Evolutionary conservation across 2,797 vertebrate species (phyloP).

Genomic region (Tapirus indicus): DNA sequence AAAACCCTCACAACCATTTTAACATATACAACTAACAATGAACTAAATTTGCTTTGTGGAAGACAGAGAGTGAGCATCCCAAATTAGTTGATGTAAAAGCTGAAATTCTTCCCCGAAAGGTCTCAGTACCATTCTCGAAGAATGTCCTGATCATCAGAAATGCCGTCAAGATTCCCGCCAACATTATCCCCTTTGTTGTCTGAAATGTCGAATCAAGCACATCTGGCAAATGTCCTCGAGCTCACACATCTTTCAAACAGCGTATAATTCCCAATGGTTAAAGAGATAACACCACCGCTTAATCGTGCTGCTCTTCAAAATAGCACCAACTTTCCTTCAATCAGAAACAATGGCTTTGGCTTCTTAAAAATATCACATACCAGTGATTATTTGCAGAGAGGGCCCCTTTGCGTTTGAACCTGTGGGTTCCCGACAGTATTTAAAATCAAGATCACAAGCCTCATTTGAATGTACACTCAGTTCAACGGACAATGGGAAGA

Average conservation of each 20-base stretch:
- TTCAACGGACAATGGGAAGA: neutral
- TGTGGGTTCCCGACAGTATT: slow-evolving; percentile 76
- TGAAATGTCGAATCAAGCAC: slow-evolving; percentile 91
- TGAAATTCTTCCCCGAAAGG: slow-evolving; percentile 88
- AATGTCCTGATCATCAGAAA: slow-evolving; percentile 92
- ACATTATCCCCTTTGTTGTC: slow-evolving; percentile 92
- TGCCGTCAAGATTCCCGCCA: slow-evolving; percentile 91
- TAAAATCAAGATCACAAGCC: slow-evolving; percentile 58
- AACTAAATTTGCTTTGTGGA: slow-evolving; percentile 90
- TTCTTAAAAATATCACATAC: slow-evolving; percentile 87
- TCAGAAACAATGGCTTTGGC: slow-evolving; percentile 89
- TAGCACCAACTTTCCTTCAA: slow-evolving; percentile 90
- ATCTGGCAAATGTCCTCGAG: slow-evolving; percentile 92
- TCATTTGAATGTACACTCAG: neutral
- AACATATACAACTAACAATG: slow-evolving; percentile 88
- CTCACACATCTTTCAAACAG: slow-evolving; percentile 91
- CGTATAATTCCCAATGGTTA: slow-evolving; percentile 91
- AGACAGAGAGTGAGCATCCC: slow-evolving; percentile 89
- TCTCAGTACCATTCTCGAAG: slow-evolving; percentile 90
- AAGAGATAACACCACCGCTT: slow-evolving; percentile 90
- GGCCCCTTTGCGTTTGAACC: slow-evolving; percentile 69
- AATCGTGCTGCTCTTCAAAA: slow-evolving; percentile 89
- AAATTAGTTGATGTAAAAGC: slow-evolving; percentile 91
- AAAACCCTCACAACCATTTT: slow-evolving; percentile 82
- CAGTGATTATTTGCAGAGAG: slow-evolving; percentile 86